Evolutionary conservation across 2,888 invertebrate species (phyloP), one percentile per base, ranked within the genome.

Genomic region (Penaeus monodon): DNA sequence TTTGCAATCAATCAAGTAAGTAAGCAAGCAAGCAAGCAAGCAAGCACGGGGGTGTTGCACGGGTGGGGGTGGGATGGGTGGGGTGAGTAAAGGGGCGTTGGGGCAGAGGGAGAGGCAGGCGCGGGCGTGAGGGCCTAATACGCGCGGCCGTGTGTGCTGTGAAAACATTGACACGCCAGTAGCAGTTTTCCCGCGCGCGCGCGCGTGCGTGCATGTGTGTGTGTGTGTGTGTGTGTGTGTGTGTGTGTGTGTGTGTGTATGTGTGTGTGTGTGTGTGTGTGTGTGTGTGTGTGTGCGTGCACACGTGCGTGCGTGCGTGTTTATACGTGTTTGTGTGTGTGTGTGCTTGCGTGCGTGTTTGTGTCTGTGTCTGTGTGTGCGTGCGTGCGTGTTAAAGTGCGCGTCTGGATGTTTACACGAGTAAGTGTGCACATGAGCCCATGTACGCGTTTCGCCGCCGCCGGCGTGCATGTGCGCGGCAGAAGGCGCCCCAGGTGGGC

Each of bases 221-320:
- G 38, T 76, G 76, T 76, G 76, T 76, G 76, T 76, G 76, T 38
- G 44, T 76, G 76, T 38, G 76, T 76, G 76, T 38, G 33, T 24
- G 22, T 17, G 33, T 10, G 64, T 68, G 68, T 68, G 4, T 68
- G 68, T 68, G 7, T 68, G 68, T 7, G 68, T 68, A 1, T 68
- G 68, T 68, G n/a, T 24, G 70, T 24, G 70, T 3, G 70, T 24
- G 70, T 3, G 70, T 68, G 70, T 68, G n/a, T 68, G 70, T 1
- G 12, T 1, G 68, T 12, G 17, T 68, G 22, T 38, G 38, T 38
- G 38, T 38, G 38, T 38, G 22, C 14, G 22, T 12, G 12, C 10
- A 29, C 10, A 29, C 1, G 68, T 10, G 68, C 29, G 68, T 12
- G 17, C 10, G 1, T 68, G 22, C 1, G 17, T 20, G 68, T 68